Conservation (phyloP, 2,888 invertebrate genomes). For the Callinectes sapidus region DNA sequence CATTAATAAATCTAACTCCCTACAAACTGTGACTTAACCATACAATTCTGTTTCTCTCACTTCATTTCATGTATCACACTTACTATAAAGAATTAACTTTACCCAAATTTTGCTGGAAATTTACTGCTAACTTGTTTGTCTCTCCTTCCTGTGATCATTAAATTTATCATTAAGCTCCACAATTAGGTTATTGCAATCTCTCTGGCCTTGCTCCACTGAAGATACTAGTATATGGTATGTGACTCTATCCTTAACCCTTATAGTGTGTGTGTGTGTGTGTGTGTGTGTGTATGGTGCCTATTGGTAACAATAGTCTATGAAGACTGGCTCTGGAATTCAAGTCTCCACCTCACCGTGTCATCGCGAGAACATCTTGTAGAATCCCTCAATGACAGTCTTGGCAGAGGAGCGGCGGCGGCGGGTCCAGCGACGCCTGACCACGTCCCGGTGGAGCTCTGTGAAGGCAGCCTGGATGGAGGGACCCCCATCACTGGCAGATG, state of each 20-base stretch:
- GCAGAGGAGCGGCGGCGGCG: conserved; percentile 75
- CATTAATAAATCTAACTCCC: too few species aligned
- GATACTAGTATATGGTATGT: too few species aligned
- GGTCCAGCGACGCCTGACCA: conserved; percentile 74
- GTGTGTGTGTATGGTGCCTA: neutral
- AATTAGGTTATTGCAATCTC: too few species aligned
- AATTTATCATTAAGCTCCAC: too few species aligned
- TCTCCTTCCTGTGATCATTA: too few species aligned
- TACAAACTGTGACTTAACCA: too few species aligned
- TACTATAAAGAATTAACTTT: too few species aligned
- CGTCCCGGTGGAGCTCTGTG: conserved; percentile 75
- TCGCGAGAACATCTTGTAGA: conserved; percentile 73
- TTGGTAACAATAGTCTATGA: neutral
- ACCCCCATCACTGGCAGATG: conserved; percentile 75
- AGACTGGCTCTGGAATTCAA: neutral
- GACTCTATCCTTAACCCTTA: neutral
- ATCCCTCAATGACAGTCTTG: conserved; percentile 73
- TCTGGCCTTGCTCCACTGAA: too few species aligned
- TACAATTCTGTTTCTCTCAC: too few species aligned
- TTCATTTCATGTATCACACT: too few species aligned
- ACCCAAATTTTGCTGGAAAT: too few species aligned
- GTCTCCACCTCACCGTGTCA: conserved; percentile 20
- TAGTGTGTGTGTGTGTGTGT: neutral
- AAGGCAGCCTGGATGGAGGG: conserved; percentile 75
- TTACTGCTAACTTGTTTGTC: too few species aligned